Conservation (phyloP, 2,113 vertebrate genomes). For the Nannospalax galili region DNA sequence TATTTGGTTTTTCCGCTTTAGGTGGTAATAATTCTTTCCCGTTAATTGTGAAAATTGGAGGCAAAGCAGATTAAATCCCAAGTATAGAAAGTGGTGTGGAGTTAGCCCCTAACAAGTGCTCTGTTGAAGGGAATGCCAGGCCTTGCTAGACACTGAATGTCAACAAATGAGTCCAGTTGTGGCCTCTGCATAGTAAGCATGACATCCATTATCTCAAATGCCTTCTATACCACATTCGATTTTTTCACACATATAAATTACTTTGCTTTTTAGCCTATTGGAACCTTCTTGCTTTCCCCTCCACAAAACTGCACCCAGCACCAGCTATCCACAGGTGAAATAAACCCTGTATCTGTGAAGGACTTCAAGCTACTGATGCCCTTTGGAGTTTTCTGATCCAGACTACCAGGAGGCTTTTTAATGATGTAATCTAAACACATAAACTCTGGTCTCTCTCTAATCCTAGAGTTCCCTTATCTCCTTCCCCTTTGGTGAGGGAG, state of each 20-base stretch:
- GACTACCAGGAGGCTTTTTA: neutral
- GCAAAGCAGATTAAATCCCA: neutral
- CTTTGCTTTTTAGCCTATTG: neutral
- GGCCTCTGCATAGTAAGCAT: neutral
- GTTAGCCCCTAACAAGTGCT: neutral
- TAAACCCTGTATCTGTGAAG: neutral
- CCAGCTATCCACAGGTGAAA: neutral
- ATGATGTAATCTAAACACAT: neutral
- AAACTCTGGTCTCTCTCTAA: neutral
- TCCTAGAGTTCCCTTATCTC: neutral
- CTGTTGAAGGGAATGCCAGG: neutral
- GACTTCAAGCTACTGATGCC: neutral
- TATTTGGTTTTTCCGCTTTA: neutral
- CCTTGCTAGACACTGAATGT: neutral
- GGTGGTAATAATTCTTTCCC: constrained; percentile 2
- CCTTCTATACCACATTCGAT: neutral
- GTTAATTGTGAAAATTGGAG: neutral
- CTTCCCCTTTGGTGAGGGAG: neutral
- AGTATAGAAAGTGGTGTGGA: neutral
- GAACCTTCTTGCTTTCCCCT: neutral
- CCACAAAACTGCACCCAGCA: neutral
- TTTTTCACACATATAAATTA: neutral
- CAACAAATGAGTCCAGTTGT: neutral
- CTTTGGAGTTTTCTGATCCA: neutral
- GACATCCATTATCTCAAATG: neutral